Base-by-base conservation (phyloP, 2,888 invertebrate genomes). In the Poecilobothrus nobilitatus region DNA sequence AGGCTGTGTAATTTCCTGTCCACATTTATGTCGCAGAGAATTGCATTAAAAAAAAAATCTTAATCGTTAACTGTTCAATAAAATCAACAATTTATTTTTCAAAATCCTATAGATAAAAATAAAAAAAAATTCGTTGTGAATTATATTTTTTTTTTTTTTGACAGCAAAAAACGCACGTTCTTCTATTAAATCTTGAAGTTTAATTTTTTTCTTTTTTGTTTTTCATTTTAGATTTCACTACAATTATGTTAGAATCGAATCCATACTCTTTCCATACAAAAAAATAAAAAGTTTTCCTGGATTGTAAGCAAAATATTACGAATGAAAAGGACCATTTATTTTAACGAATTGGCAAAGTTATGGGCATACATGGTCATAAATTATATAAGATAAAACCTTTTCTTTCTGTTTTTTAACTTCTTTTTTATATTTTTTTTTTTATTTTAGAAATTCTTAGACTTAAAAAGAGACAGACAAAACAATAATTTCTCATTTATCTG, bases 401-500 rank as follows among this genome's bases (percentile, higher is more conserved):
- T 53, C n/a, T 41, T 41, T 41, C 12, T 2, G 15, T 53, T n/a
- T 53, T n/a, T 15, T 18, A 53, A 53, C 53, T 53, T 53, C 53
- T 15, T 53, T 53, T 53, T 18, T 53, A 53, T 53, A 8, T 9
- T 9, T 8, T 41, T 15, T 15, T 41, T 41, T 41, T 41, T 15
- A 6, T 6, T 41, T 27, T 41, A 6, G 7, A 41, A 41, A 9
- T 41, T 41, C 41, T 41, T 41, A 41, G 9, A 15, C 41, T 41
- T 41, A 53, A 53, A 53, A 53, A 18, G 7, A 15, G 53, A 18
- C 53, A 53, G 53, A 53, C 53, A 53, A 18, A 53, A 53, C 53
- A 53, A 53, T 53, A 53, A 53, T 53, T 53, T 53, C 53, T 53
- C 53, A 18, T 53, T 53, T 53, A 53, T 53, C 53, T 53, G 53